Base-by-base conservation (phyloP, 2,113 vertebrate genomes). In the Archocentrus centrarchus region DNA sequence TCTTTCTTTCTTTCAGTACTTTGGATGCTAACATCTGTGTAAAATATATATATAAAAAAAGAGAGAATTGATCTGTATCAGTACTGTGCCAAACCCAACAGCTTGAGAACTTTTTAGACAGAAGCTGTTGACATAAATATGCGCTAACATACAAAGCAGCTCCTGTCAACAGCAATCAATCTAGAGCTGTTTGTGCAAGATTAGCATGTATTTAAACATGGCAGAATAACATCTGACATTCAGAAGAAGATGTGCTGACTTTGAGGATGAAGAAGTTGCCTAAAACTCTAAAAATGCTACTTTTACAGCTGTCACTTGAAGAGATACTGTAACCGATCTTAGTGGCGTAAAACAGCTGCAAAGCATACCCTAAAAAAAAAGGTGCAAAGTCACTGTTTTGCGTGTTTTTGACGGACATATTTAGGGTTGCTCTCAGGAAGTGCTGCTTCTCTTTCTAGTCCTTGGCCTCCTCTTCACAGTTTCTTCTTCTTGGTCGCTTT, bases 401-500 rank as follows among this genome's bases (percentile, higher is more conserved):
- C 62, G 44, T 22, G 1, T 41, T 58, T 13, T 58, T 13, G 17
- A 83, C 20, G 0, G 55, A 79, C 75, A 68, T 22, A 20, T 17
- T 83, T 30, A n/a, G 22, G 5, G 47, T 30, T 24, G n/a, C 1
- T 79, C 35, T 96, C 96, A 99, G 32, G 96, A 97, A 77, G 97
- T 95, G 87, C 96, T 98, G 94, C 97, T 98, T 91, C 97, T 97
- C 91, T 97, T 97, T 86, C 97, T 96, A 62, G 93, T 93, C 76
- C 83, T 95, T 18, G 93, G 92, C 81, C 92, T 96, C 81, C 91
- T 97, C 85, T 86, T 95, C 11, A 95, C 15, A 2, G 94, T 87
- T 24, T 97, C 96, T 76, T 97, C 97, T 58, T 99, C 98, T 8
- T 94, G 92, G 93, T 99, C 98, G 47, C 98, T 99, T 92, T 97